Evolutionary conservation across 2,888 invertebrate genomes (phyloP).

Genomic region (Orchesella flavescens): DNA sequence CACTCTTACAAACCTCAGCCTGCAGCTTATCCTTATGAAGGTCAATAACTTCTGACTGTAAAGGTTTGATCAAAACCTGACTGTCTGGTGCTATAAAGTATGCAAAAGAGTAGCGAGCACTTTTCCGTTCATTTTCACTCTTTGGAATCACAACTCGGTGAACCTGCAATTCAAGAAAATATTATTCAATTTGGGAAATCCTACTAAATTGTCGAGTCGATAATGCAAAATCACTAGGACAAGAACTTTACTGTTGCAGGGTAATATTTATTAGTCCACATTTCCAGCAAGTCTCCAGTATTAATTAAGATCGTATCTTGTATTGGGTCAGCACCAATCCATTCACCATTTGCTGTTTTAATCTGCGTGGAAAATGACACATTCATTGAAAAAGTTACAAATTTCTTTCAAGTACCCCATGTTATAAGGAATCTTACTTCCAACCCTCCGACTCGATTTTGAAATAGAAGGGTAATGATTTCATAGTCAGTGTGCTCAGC

Average conservation of each 20-base stretch:
- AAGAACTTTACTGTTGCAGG: slow-evolving; percentile 79
- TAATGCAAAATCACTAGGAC: no score
- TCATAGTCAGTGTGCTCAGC: slow-evolving; percentile 83
- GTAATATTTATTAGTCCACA: slow-evolving; percentile 83
- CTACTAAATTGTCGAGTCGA: no score
- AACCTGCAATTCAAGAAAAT: slow-evolving; percentile 75
- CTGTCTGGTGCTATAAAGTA: slow-evolving; percentile 85
- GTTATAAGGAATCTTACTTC: slow-evolving; percentile 78
- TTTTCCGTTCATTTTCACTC: slow-evolving; percentile 78
- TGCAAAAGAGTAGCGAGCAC: slow-evolving; percentile 83
- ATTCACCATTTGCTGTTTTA: slow-evolving; percentile 80
- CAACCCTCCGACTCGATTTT: slow-evolving; percentile 84
- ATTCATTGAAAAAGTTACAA: background rate
- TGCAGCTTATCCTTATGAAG: background rate
- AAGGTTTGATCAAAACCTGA: slow-evolving; percentile 77
- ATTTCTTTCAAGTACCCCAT: background rate
- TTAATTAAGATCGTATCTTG: slow-evolving; percentile 85
- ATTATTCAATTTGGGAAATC: no score
- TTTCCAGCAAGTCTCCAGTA: slow-evolving; percentile 83
- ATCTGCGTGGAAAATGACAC: slow-evolving; percentile 75
- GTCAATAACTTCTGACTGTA: slow-evolving; percentile 71
- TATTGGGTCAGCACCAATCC: slow-evolving; percentile 84
- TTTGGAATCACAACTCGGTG: slow-evolving; percentile 85
- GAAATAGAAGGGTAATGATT: slow-evolving; percentile 83
- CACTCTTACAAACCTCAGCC: background rate